phyloP scores from a whole-genome alignment of 2,888 invertebrate species.

The Resseliella maxima region DNA sequence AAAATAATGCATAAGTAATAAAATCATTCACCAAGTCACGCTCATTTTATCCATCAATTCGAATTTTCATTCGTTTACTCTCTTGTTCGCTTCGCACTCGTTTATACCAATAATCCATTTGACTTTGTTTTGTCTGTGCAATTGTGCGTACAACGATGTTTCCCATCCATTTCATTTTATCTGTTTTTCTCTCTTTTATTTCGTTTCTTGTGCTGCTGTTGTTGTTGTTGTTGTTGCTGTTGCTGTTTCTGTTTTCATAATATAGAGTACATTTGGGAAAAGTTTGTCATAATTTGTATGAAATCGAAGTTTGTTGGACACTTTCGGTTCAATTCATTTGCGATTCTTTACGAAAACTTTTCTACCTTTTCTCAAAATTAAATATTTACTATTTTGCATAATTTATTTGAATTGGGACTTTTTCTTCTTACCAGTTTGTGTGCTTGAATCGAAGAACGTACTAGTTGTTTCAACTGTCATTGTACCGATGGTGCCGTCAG shows the following conservation, averaged over 20 bases:
- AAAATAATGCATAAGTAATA: not conserved
- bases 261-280: too few relatives aligned
- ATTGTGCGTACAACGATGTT: not conserved
- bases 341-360: not conserved
- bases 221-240: too few relatives aligned
- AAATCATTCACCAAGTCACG: not conserved
- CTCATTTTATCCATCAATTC: too few relatives aligned
- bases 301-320: not conserved
- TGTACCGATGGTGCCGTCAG: slow-evolving; percentile 89
- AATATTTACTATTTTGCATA: not conserved
- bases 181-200: not conserved
- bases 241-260: too few relatives aligned
- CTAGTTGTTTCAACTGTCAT: slow-evolving; percentile 95
- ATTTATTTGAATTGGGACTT: not conserved
- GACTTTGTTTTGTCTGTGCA: not conserved
- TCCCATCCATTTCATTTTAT: not conserved
- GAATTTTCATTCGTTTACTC: not conserved
- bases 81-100: not conserved
- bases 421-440: slow-evolving; percentile 91
- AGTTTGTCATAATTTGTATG: not conserved
- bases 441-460: slow-evolving; percentile 92
- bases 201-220: too few relatives aligned
- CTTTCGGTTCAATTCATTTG: not conserved
- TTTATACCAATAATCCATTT: too few relatives aligned
- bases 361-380: not conserved